phyloP scores from a whole-genome alignment of 2,888 invertebrate genomes.

The Aspidiotus destructor region DNA sequence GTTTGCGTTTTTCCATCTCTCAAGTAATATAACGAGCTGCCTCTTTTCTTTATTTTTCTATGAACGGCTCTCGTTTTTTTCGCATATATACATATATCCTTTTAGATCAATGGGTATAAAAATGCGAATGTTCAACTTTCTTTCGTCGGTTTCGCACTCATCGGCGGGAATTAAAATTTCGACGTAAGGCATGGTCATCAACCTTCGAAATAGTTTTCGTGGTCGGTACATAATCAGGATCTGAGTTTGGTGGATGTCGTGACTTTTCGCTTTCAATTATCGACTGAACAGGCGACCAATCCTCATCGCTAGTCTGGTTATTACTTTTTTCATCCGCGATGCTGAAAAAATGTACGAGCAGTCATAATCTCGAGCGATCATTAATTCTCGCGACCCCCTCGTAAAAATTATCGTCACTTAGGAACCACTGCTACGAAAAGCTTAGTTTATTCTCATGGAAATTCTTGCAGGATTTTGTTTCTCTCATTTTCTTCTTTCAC shows the following conservation, averaged over 20 bases:
- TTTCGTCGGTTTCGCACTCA: conserved; percentile 1
- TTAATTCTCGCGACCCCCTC: neutral
- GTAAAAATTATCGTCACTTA: conserved; percentile 4
- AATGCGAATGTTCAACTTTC: conserved; percentile 12
- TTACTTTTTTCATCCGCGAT: neutral
- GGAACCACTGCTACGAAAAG: conserved; percentile 7
- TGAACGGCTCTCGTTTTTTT: conserved; percentile 18
- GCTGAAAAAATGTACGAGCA: neutral
- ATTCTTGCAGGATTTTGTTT: conserved; percentile 29
- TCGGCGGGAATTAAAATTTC: too few species aligned
- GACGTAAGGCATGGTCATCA: too few species aligned
- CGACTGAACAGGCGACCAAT: neutral
- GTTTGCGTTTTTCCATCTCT: conserved; percentile 28
- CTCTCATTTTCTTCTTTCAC: conserved; percentile 16
- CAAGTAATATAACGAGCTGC: conserved; percentile 26
- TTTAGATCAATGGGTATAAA: conserved; percentile 1
- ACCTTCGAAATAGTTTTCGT: too few species aligned
- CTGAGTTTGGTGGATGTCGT: too few species aligned
- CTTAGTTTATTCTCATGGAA: conserved; percentile 26
- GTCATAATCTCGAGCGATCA: neutral
- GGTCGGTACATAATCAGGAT: too few species aligned
- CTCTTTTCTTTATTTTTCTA: conserved; percentile 5
- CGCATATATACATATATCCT: conserved; percentile 5
- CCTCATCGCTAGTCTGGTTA: neutral
- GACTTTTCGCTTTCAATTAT: too few species aligned